phyloP scores from a whole-genome alignment of 2,113 vertebrate species.

The Melierax canorus region DNA sequence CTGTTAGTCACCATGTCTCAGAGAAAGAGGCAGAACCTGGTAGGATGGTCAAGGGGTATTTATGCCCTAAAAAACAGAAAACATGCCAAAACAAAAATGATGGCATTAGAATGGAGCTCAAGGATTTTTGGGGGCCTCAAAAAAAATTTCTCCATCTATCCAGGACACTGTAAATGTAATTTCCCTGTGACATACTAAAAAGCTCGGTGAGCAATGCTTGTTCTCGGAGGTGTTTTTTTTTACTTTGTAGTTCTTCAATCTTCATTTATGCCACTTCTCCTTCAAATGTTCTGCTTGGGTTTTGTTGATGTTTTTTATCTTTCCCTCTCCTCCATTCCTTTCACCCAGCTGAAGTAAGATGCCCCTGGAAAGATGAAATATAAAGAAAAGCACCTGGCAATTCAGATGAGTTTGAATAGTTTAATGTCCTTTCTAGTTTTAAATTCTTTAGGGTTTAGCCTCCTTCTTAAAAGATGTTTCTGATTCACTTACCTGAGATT shows the following conservation, averaged over 20 bases:
- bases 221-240: neutral
- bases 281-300: neutral
- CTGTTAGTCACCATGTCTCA: neutral
- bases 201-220: neutral
- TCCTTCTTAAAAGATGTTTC: conserved; percentile 9
- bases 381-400: neutral
- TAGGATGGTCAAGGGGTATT: neutral
- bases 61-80: neutral
- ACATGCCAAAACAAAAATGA: neutral
- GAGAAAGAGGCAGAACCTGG: neutral
- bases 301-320: neutral
- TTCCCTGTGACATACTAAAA: neutral
- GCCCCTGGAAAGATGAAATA: neutral
- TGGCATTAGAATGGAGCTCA: neutral
- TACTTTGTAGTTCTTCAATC: neutral
- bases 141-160: neutral
- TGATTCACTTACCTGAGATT: conserved; percentile 36
- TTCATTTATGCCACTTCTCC: conserved; percentile 33
- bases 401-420: neutral
- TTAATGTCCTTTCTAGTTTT: neutral
- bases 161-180: neutral
- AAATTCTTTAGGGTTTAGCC: neutral
- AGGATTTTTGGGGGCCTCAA: neutral
- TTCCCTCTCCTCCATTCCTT: neutral
- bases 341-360: neutral